These are phyloP conservation scores for Platygyra sinensis DNA, from an alignment of 64 coral and sea anemone species.

Conservation along the genomic window DNA sequence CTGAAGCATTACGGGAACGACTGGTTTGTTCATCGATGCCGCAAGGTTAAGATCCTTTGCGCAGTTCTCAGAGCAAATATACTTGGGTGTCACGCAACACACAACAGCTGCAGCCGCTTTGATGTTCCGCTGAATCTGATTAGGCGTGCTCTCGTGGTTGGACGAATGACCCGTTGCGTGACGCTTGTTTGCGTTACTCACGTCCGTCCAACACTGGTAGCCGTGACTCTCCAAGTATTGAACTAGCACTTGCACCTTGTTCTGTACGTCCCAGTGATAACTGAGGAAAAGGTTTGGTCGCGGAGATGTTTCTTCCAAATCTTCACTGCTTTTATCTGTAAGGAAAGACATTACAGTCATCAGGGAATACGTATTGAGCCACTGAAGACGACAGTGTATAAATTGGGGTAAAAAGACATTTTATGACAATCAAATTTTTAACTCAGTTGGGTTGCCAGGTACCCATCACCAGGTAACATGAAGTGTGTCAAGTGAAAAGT, in stretches of 20 bases:
- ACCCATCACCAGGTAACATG: too few species aligned
- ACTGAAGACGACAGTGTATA: too few species aligned
- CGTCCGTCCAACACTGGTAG: slow-evolving; percentile 84
- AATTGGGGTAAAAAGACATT: too few species aligned
- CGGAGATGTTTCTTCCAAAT: slow-evolving; percentile 21
- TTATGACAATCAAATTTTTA: neutral
- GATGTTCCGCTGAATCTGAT: slow-evolving; percentile 81
- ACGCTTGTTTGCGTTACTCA: slow-evolving; percentile 57
- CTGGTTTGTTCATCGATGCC: slow-evolving; percentile 72
- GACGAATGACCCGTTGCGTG: slow-evolving; percentile 2
- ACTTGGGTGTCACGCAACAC: slow-evolving; percentile 89
- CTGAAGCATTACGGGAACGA: slow-evolving; percentile 85
- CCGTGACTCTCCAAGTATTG: slow-evolving; percentile 80
- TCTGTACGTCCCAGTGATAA: slow-evolving; percentile 98
- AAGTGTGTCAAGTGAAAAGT: neutral
- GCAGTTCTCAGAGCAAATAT: slow-evolving; percentile 93
- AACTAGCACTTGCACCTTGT: slow-evolving; percentile 66
- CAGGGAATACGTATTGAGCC: too few species aligned
- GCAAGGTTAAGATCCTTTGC: slow-evolving; percentile 81
- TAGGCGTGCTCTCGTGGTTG: slow-evolving; percentile 55
- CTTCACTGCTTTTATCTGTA: slow-evolving; percentile 20
- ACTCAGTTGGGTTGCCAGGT: neutral
- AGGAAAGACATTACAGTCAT: neutral
- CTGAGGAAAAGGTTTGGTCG: slow-evolving; percentile 83
- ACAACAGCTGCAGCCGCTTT: slow-evolving; percentile 72